Conservation (phyloP, 2,113 vertebrate genomes). For the Columba livia region DNA sequence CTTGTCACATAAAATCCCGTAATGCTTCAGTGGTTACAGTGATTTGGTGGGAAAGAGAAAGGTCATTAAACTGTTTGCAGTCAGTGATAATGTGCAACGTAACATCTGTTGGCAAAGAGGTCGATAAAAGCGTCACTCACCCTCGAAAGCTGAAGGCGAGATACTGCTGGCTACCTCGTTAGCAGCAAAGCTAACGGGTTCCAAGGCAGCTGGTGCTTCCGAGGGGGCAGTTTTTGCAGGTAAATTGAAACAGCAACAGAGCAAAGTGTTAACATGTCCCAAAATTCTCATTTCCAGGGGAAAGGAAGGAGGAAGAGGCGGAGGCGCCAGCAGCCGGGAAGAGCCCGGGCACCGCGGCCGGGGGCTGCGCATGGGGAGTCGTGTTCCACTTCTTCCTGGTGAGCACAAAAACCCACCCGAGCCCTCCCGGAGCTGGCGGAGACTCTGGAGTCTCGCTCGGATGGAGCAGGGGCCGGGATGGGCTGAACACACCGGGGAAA, state of each 20-base stretch:
- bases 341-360: neutral
- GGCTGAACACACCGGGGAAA: neutral
- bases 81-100: rapidly evolving
- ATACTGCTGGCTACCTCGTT: rapidly evolving
- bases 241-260: rapidly evolving
- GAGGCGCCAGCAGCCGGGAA: neutral
- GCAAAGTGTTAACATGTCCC: rapidly evolving
- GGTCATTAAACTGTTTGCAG: rapidly evolving
- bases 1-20: neutral
- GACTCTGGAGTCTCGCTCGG: rapidly evolving
- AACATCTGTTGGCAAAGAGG: neutral
- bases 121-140: neutral
- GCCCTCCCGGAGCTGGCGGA: neutral
- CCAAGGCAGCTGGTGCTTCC: neutral
- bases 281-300: neutral
- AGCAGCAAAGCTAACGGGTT: neutral
- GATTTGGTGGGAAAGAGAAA: neutral
- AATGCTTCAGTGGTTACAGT: rapidly evolving
- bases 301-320: neutral
- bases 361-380: slow-evolving; percentile 90
- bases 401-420: neutral
- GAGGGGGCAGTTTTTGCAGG: rapidly evolving
- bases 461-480: rapidly evolving
- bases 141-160: rapidly evolving
- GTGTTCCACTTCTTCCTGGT: slow-evolving; percentile 95